These are phyloP conservation scores for Harpalus rufipes DNA, from an alignment of 2,888 invertebrate species.

Conservation along the genomic window DNA sequence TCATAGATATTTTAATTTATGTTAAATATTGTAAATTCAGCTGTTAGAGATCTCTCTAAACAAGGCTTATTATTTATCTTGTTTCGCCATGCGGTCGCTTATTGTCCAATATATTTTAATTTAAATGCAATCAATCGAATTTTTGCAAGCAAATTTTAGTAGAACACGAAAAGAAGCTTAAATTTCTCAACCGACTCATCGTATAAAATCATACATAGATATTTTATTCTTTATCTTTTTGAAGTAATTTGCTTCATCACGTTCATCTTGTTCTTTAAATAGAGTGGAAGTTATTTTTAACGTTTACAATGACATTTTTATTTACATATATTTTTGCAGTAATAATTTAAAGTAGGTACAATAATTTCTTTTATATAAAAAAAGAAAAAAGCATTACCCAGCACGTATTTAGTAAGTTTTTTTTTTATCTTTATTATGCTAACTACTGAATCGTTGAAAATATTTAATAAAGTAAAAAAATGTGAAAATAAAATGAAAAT, in stretches of 20 bases:
- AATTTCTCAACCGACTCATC: constrained; percentile 33
- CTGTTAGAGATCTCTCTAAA: background rate
- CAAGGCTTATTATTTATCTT: background rate
- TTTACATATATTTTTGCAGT: too few relatives aligned
- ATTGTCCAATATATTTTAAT: constrained; percentile 26
- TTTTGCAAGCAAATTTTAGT: constrained; percentile 39
- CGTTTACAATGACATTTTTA: too few relatives aligned
- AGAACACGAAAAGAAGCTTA: constrained; percentile 36
- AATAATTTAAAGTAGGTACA: too few relatives aligned
- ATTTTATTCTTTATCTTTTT: constrained; percentile 8
- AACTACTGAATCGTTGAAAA: too few relatives aligned
- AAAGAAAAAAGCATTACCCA: too few relatives aligned
- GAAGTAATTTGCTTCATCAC: constrained; percentile 7
- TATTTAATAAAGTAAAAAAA: too few relatives aligned
- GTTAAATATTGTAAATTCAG: background rate
- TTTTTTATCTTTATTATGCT: too few relatives aligned
- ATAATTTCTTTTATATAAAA: too few relatives aligned
- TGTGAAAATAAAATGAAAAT: too few relatives aligned
- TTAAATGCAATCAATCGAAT: constrained; percentile 36
- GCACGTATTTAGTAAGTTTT: too few relatives aligned
- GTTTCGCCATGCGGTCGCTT: constrained; percentile 39
- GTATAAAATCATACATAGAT: constrained; percentile 30
- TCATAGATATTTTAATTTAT: background rate
- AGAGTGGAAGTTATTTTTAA: too few relatives aligned
- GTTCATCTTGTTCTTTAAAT: background rate